These are phyloP conservation scores for Gambusia holbrooki DNA, from an alignment of 2,113 vertebrate genomes.

Conservation along the genomic window DNA sequence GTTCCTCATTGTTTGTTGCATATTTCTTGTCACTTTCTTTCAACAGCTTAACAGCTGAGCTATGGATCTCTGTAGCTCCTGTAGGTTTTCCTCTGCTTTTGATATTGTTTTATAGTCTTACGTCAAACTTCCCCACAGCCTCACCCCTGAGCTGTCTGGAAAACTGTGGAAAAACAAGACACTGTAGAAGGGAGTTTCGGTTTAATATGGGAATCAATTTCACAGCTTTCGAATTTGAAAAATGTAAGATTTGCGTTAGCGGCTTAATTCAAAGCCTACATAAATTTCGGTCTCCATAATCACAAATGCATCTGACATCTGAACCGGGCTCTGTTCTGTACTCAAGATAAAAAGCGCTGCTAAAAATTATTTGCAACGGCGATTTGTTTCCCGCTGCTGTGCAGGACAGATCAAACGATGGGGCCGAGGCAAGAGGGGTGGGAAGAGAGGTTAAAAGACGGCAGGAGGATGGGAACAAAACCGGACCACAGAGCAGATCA, in stretches of 20 bases:
- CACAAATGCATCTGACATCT: not conserved
- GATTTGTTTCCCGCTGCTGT: slow-evolving; percentile 28
- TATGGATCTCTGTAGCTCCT: not conserved
- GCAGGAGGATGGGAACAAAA: slow-evolving; percentile 29
- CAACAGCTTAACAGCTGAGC: not conserved
- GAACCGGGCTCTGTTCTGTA: not conserved
- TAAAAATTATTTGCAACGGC: slow-evolving; percentile 35
- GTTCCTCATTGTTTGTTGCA: too few relatives aligned
- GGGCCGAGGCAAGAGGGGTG: slow-evolving; percentile 25
- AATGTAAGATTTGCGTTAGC: not conserved
- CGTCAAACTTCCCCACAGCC: not conserved
- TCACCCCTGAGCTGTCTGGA: not conserved
- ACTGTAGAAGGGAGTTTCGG: not conserved
- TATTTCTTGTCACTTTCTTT: not conserved
- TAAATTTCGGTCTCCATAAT: not conserved
- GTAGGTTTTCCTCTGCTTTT: not conserved
- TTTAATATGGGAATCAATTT: not conserved
- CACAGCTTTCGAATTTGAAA: not conserved
- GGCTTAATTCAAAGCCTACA: not conserved
- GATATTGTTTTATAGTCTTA: not conserved
- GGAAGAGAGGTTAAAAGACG: slow-evolving; percentile 33
- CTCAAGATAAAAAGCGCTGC: not conserved
- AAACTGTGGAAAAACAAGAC: not conserved
- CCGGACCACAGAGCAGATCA: not conserved
- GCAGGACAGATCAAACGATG: slow-evolving; percentile 25